Conservation (phyloP, 2,888 invertebrate species). For the Arctia plantaginis region DNA sequence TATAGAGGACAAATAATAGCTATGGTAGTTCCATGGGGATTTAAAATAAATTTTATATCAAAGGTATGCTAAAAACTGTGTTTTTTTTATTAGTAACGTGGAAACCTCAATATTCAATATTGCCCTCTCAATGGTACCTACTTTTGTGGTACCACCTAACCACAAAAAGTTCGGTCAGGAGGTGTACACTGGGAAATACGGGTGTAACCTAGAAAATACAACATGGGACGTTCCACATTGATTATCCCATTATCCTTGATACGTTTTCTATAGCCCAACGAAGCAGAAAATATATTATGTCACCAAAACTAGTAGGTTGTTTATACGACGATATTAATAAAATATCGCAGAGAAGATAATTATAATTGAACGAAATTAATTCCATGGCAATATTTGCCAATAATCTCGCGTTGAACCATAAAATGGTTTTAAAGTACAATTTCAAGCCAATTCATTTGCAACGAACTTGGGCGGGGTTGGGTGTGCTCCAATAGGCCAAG, state of each 20-base stretch:
- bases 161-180: neutral
- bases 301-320: neutral
- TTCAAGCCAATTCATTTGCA: constrained; percentile 69
- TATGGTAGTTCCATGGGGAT: too few species aligned
- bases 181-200: neutral
- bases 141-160: too few species aligned
- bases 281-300: neutral
- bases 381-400: constrained; percentile 61
- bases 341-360: constrained; percentile 61
- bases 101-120: too few species aligned
- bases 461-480: too few species aligned
- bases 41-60: too few species aligned
- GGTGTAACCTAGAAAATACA: neutral
- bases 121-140: too few species aligned
- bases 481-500: too few species aligned
- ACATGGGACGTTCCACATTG: neutral
- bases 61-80: too few species aligned
- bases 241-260: neutral
- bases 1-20: too few species aligned
- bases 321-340: neutral
- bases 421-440: constrained; percentile 68
- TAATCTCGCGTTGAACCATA: constrained; percentile 68
- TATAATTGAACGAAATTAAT: constrained; percentile 69
- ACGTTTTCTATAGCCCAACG: neutral
- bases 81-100: too few species aligned